Base-by-base conservation (phyloP, 1,140 invertebrate genomes). In the Zaprionus taronus region DNA sequence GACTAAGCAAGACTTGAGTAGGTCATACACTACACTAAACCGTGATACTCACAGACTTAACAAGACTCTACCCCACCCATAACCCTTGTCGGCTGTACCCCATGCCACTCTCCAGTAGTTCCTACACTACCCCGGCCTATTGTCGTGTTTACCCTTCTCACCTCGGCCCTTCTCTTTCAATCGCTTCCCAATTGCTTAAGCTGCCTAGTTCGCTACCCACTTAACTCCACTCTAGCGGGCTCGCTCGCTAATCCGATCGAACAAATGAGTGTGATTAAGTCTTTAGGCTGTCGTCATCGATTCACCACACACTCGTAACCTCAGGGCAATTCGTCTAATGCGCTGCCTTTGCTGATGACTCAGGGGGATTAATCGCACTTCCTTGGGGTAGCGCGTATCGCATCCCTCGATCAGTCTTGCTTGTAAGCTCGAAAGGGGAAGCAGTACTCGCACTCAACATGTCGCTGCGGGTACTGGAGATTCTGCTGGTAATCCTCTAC, bases 221-320 rank as follows among this genome's bases (percentile, higher is more conserved):
- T 51, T 51, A 51, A 51, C 20, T 4, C 4, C 47, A 2, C 47
- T 51, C 11, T 11, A 20, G 47, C 14, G 17, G 20, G 47, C 17
- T 51, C 47, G 11, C 47, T 51, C 20, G 47, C 47, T 51, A 51
- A 51, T 51, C 47, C 20, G 20, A 51, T 51, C 20, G 12, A 51
- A 51, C 47, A 51, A 51, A 51, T 51, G 47, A 22, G 12, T 24
- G 20, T 51, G 17, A 51, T 51, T 51, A 51, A 24, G 17, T 51
- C 47, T 24, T 24, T 12, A 24, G 47, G 17, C 47, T 51, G 47
- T 51, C 47, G 47, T 51, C 47, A 14, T 51, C 47, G 47, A 51
- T 51, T 51, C 4, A 24, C 20, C 47, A 24, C 47, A 24, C 47
- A 51, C 20, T 51, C 22, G 47, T 24, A 24, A 51, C 47, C 47